These are phyloP conservation scores for Orientallactaga sibirica DNA, from an alignment of 2,797 vertebrate genomes.

Conservation along the genomic window DNA sequence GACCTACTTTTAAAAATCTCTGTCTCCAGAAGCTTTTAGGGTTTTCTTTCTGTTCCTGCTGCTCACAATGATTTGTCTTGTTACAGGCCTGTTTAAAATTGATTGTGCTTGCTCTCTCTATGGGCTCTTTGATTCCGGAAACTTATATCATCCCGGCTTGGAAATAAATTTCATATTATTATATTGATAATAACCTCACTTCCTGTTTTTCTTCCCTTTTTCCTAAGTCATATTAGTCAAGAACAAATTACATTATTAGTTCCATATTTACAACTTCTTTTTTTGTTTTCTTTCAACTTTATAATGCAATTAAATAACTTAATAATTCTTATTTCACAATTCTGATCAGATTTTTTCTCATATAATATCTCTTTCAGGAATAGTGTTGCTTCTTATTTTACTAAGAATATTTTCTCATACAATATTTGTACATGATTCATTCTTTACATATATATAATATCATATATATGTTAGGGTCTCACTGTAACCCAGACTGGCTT, in stretches of 20 bases:
- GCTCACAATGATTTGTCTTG: constrained; percentile 46
- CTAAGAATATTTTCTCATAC: neutral
- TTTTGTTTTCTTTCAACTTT: neutral
- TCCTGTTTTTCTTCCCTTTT: constrained; percentile 5
- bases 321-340: neutral
- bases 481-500: too few species aligned
- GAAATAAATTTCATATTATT: constrained; percentile 36
- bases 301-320: neutral
- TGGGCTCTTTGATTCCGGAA: constrained; percentile 21
- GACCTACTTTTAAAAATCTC: constrained; percentile 60
- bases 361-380: neutral
- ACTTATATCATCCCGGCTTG: constrained; percentile 10
- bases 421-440: neutral
- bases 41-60: constrained; percentile 58
- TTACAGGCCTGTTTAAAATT: constrained; percentile 49
- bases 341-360: neutral
- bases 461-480: too few species aligned
- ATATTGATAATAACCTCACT: neutral
- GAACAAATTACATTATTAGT: constrained; percentile 11
- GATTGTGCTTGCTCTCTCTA: constrained; percentile 31
- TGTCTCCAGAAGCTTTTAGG: constrained; percentile 63
- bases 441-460: neutral
- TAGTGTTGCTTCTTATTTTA: neutral
- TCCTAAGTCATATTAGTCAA: constrained; percentile 32
- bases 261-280: neutral